A percentile compares a stretch with the other conserved stretches of the same genome.
Conservation (phyloP, 1,140 invertebrate genomes). For the Aphelinus atriplicis region DNA sequence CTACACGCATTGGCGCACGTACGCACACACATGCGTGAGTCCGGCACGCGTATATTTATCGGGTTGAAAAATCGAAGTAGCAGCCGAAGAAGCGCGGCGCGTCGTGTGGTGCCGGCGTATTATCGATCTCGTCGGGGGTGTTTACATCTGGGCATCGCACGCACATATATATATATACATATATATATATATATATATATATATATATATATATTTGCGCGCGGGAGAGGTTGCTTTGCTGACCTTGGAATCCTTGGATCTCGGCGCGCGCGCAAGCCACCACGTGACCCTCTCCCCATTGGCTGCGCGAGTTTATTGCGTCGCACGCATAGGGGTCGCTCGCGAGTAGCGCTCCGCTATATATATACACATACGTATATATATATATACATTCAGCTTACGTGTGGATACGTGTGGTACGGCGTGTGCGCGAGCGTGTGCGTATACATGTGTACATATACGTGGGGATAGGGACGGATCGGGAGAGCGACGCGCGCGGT, state of each 20-base stretch:
- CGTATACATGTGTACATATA: too few species aligned
- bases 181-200: conserved; percentile 32
- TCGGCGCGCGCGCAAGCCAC: conserved; percentile 43
- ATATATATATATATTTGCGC: conserved; percentile 39
- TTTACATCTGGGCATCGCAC: background rate
- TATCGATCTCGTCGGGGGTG: too few species aligned
- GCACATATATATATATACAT: conserved; percentile 30
- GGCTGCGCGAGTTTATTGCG: conserved; percentile 29
- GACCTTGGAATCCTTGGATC: too few species aligned
- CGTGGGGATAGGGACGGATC: background rate
- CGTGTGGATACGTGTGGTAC: too few species aligned
- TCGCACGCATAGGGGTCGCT: conserved; percentile 40
- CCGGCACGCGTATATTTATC: too few species aligned
- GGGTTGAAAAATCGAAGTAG: too few species aligned
- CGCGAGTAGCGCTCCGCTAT: conserved; percentile 37
- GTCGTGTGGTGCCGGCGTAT: too few species aligned
- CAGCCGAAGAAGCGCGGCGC: too few species aligned
- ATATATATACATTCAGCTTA: background rate
- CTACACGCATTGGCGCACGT: too few species aligned
- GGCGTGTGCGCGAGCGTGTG: too few species aligned
- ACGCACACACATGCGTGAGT: too few species aligned
- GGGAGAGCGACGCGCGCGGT: background rate
- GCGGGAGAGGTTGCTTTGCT: too few species aligned
- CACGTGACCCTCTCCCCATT: background rate
- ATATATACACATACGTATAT: conserved; percentile 1